Evolutionary conservation across 2,113 vertebrate species (phyloP), one percentile per base, ranked within the genome.

Genomic region (Pteruthius melanotis): DNA sequence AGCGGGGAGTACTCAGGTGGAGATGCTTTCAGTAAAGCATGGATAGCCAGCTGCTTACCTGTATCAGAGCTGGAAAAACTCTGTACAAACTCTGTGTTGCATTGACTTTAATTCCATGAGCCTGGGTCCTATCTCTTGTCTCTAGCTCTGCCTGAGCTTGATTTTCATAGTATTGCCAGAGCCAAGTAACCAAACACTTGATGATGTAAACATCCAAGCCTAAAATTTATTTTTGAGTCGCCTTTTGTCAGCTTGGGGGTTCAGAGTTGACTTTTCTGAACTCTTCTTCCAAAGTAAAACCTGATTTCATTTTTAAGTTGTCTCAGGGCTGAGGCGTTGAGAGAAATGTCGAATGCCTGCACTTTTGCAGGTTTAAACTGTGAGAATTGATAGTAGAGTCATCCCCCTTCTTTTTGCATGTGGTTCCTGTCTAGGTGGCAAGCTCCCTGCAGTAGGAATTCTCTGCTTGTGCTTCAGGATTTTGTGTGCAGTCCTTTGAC

Each of bases 251-350:
- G 14, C 27, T 64, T 28, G 35, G 11, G n/a, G 64, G 26, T 17
- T 15, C 37, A 57, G 47, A 79, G 24, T 2, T 71, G 28, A 45
- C 19, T 10, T n/a, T 61, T n/a, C 8, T 15, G 19, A 66, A 11
- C 33, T 8, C 8, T 75, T 39, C 8, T 7, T 40, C 39, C 26
- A 13, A 15, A 72, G 44, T 7, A 76, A 63, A 82, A 18, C 5
- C 4, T 39, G 4, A 0, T 53, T 83, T 60, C 0, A 2, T 64
- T 50, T 44, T 7, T n/a, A 22, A 7, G 4, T 24, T 50, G 18
- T 75, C 54, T 23, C 4, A 10, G n/a, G 26, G 4, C 30, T 42
- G 50, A 45, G 35, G 14, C 27, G 77, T 94, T 1, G 4, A 59
- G 21, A 57, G 3, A 18, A 23, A 1, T 14, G 17, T 54, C 2